Evolutionary conservation across 2,113 vertebrate genomes (phyloP), one percentile per base, ranked within the genome.

Genomic region (Dicaeum eximium): DNA sequence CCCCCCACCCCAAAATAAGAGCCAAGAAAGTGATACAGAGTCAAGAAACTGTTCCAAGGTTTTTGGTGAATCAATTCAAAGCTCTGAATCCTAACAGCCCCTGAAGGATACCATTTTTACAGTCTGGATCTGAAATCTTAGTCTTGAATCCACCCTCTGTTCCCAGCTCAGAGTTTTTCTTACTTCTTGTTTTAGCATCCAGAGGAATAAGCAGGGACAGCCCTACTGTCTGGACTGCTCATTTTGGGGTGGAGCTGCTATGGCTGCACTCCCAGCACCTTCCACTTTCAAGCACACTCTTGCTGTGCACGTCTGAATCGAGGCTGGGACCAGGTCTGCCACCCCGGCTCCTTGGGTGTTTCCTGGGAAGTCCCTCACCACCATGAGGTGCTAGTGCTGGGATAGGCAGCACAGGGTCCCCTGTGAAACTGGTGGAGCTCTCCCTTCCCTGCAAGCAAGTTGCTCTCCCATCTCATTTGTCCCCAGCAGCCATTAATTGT

Each of bases 401-500:
- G 31, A n/a, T 8, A 51, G 47, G 70, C 0, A 0, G 38, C 42
- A 28, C 0, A 0, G 45, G 20, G 7, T 69, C 8, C 66, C 22
- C 51, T 44, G 37, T 1, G 16, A 90, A 71, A 65, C 35, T 65
- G 37, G 21, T 13, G 33, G 31, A 60, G 50, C 37, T 80, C 40
- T 67, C 37, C 48, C 23, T 78, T 91, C 47, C 53, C 62, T 0
- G 0, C 21, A 31, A 11, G 1, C 10, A 1, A 69, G 62, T 66
- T 21, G 0, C 44, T 54, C 30, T 69, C 65, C 56, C 2, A 0
- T 62, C 84, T 92, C 21, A 14, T 88, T 96, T 93, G 88, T 79
- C 86, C 71, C 86, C 61, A 88, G 65, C 58, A 94, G 78, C 83
- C 91, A 96, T 96, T 96, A 95, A 92, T 96, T 94, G 92, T 73